Conservation (phyloP, 2,888 invertebrate genomes). For the Dysmachus trigonus region DNA sequence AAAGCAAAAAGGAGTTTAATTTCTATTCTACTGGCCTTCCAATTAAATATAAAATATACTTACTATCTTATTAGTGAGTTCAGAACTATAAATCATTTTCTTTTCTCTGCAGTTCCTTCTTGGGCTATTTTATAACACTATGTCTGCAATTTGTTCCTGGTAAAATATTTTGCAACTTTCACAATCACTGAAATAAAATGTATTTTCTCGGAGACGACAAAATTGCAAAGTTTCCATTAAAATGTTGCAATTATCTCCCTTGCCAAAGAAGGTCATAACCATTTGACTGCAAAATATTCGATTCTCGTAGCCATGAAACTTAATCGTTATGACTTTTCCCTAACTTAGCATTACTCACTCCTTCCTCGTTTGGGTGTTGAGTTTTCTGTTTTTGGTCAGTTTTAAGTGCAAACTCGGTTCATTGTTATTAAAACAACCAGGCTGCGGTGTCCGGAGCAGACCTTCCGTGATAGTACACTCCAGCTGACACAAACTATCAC, state of each 20-base stretch:
- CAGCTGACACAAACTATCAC: background rate
- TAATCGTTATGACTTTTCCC: background rate
- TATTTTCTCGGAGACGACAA: background rate
- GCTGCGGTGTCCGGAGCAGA: background rate
- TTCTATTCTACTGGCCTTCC: background rate
- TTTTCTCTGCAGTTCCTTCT: background rate
- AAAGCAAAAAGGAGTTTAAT: background rate
- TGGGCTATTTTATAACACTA: background rate
- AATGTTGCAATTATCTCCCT: background rate
- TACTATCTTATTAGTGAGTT: background rate
- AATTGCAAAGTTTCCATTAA: background rate
- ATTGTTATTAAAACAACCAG: background rate
- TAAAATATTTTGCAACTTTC: background rate
- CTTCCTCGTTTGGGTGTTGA: background rate
- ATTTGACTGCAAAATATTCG: background rate
- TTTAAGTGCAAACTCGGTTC: background rate
- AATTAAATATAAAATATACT: background rate
- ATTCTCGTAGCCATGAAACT: background rate
- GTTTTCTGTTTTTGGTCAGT: background rate
- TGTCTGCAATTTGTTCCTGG: background rate
- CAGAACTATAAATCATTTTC: background rate
- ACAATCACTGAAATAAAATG: background rate
- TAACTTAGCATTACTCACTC: background rate
- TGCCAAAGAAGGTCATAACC: background rate
- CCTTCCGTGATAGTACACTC: background rate